Conservation (phyloP, 2,113 vertebrate genomes). For the Pachypanchax playfairii region DNA sequence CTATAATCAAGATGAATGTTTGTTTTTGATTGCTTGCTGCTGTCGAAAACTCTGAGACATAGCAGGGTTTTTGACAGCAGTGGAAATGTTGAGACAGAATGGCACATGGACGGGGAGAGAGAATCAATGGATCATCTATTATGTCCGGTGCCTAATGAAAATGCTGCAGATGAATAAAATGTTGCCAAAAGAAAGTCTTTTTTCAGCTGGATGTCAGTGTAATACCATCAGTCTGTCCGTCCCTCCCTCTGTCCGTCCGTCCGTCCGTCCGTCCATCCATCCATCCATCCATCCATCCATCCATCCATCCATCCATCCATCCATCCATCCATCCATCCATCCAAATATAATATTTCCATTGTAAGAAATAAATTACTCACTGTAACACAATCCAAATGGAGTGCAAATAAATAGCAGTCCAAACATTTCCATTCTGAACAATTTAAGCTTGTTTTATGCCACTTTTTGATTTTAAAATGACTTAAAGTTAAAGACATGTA, state of each 20-base stretch:
- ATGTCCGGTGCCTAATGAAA: slow-evolving; percentile 70
- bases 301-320: background rate
- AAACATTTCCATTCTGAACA: too few relatives aligned
- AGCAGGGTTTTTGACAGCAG: slow-evolving; percentile 33
- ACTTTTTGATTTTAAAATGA: too few relatives aligned
- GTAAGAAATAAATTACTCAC: too few relatives aligned
- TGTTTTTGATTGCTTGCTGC: slow-evolving; percentile 51
- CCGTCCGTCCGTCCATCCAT: too few relatives aligned
- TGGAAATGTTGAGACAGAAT: slow-evolving; percentile 23
- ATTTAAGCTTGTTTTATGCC: too few relatives aligned
- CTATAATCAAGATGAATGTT: slow-evolving; percentile 70
- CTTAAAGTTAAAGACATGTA: too few relatives aligned
- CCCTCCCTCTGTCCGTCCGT: too few relatives aligned
- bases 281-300: background rate
- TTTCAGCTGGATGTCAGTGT: slow-evolving; percentile 65
- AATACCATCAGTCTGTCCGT: slow-evolving; percentile 52
- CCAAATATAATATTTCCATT: too few relatives aligned
- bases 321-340: background rate
- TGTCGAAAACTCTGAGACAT: slow-evolving; percentile 36
- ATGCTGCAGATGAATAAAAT: slow-evolving; percentile 54
- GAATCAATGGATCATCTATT: slow-evolving; percentile 72
- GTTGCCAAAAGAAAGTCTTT: slow-evolving; percentile 63
- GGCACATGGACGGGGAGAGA: slow-evolving; percentile 22
- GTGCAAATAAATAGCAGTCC: too few relatives aligned
- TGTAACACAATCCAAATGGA: too few relatives aligned